Base-by-base conservation (phyloP, 2,888 invertebrate species). In the Tupiocoris notatus region DNA sequence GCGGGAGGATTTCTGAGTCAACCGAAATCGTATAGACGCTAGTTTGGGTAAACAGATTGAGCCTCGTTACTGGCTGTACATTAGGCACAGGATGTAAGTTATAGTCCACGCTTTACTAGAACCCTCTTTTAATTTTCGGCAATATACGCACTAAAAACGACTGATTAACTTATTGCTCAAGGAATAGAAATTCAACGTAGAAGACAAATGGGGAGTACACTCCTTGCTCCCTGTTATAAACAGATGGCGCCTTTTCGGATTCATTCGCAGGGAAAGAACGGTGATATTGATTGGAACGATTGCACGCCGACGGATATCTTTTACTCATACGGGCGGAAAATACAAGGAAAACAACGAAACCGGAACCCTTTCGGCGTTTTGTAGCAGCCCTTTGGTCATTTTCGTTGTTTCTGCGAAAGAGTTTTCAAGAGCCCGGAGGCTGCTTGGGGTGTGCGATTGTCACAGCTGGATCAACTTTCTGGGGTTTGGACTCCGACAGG, bases 391-490 rank as follows among this genome's bases (percentile, higher is more conserved):
- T 39, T 39, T 39, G 39, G 39, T 39, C 62, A 21, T 62, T 62
- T 59, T 22, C 63, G 57, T 73, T 73, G 73, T 73, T 73, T 59
- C 73, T 9, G 23, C 57, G 21, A 22, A 21, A n/a, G 2, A 62
- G 62, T 61, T 73, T 73, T 63, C 57, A 54, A 54, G 16, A 17
- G 54, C 21, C 20, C 23, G 59, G 9, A n/a, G 39, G 23, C 59
- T 12, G 16, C 62, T 61, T 39, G 17, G 62, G 62, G 73, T 73
- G 73, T 73, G 73, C 39, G 73, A 73, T 73, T 73, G 73, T 73
- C 73, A 18, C 73, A 73, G 73, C 73, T 73, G 73, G 73, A 62
- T 62, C 73, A 73, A 73, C 73, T 73, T 73, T 73, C 62, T 22
- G 22, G 63, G 73, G 21, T 23, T 17, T 61, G 16, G 73, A 22